Evolutionary conservation across 2,888 invertebrate genomes (phyloP), one percentile per base, ranked within the genome.

Genomic region (Epirrita christyi): DNA sequence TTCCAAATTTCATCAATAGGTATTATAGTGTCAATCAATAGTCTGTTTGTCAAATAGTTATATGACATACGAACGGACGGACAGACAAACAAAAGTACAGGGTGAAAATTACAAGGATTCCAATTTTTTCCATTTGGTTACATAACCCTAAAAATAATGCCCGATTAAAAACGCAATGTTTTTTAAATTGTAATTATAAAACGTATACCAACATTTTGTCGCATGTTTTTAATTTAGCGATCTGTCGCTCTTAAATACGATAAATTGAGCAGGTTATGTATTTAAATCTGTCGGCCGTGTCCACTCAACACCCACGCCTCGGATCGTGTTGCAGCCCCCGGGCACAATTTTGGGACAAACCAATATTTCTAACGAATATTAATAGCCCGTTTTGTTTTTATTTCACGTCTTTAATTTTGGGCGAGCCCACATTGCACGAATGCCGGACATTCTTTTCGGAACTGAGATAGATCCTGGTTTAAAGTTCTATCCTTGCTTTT

Each of bases 291-390:
- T 40, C 69, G 67, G 78, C 67, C 83, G 72, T 80, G 79, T 87
- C 89, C 88, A 81, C 83, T 85, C 80, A 74, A 81, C 88, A 78
- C 90, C 90, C 85, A 89, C 91, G 80, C 78, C 59, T 15, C 38
- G 76, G 76, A 80, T 87, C 87, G 78, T 72, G 80, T 86, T 86
- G 84, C 90, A 88, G 90, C 90, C 91, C 82, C 87, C 78, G 86
- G 91, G 88, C 88, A 78, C 85, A 86, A 87, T 85, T 90, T 91
- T 87, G 88, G 88, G 88, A 90, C 89, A 91, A 90, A 88, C 90
- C 88, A 88, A 90, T 91, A 90, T 86, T 85, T 90, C 88, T 88
- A 92, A 90, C 88, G 87, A 91, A 88, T 91, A 91, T 91, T 91
- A 91, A 90, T 90, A 83, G 86, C 80, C 66, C 70, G 69, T 86